Evolutionary conservation across 2,888 invertebrate species (phyloP), one percentile per base, ranked within the genome.

Genomic region (Xanthorhoe designata): DNA sequence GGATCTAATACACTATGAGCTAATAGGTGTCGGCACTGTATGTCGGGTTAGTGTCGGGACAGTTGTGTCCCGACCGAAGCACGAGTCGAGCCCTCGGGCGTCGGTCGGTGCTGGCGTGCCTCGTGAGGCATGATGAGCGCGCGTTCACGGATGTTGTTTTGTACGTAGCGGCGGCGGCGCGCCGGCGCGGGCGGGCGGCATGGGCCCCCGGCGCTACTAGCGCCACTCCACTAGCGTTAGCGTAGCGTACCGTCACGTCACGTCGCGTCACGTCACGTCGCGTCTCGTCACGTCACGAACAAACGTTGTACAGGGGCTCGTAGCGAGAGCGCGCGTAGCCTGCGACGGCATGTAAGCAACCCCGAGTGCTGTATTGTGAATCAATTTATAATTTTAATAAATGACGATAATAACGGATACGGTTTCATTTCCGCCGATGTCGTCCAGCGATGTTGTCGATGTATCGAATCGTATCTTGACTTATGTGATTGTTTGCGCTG

Each of bases 91-190:
- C 32, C 32, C 32, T 32, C 32, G 32, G 32, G 32, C 32, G 32
- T 32, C 32, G 7, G 32, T 32, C 32, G 32, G 32, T 32, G 32
- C 8, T 24, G 24, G 24, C 38, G 61, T 19, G 55, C 13, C n/a
- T n/a, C n/a, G 58, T 63, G 68, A 38, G 73, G 24, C 24, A 68
- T 74, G 63, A 69, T 77, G 75, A 71, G 24, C 32, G 6, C 7
- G 32, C 4, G 32, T 24, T 24, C 24, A 24, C 32, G 77, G 71
- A 69, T 72, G 68, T 64, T 77, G 76, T 78, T 78, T 78, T 79
- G 77, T 81, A 74, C 74, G 81, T 87, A 85, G 87, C 83, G 86
- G 81, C 64, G 85, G 85, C 85, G 90, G 90, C 78, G 89, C 85
- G 81, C 80, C 81, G 78, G 71, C 86, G 86, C 82, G 88, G 82